Percentiles rank a stretch among this genome's conserved stretches.
Evolutionary conservation across 1,140 invertebrate genomes (phyloP).

Genomic region (Carposina sasakii): DNA sequence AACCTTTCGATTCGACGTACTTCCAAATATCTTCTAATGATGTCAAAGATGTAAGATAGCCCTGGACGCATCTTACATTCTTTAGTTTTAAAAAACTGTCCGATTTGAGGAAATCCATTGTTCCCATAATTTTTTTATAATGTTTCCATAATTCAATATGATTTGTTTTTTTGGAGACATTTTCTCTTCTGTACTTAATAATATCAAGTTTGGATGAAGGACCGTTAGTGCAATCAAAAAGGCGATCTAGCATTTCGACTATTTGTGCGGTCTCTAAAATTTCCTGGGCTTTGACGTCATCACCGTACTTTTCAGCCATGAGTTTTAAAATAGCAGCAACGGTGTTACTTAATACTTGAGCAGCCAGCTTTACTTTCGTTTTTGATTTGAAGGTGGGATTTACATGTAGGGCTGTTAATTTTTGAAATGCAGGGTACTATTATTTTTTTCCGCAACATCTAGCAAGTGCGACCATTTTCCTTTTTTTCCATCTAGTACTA

Average conservation of each 20-base stretch:
- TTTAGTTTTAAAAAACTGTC: constrained; percentile 10
- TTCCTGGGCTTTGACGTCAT: constrained; percentile 9
- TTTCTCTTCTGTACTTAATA: constrained; percentile 16
- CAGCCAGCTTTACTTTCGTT: constrained; percentile 24
- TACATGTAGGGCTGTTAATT: constrained; percentile 15
- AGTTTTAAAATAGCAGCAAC: constrained; percentile 20
- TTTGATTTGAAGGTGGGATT: constrained; percentile 14
- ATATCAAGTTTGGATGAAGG: constrained; percentile 15
- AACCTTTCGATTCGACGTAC: constrained; percentile 1
- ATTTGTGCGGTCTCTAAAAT: constrained; percentile 19
- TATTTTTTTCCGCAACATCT: constrained; percentile 19
- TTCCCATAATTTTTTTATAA: constrained; percentile 11
- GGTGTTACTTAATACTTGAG: constrained; percentile 20
- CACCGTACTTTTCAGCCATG: constrained; percentile 1
- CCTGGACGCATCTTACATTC: constrained; percentile 19
- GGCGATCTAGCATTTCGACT: constrained; percentile 14
- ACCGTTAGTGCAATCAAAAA: constrained; percentile 25
- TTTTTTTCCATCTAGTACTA: constrained; percentile 11
- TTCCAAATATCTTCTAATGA: constrained; percentile 18
- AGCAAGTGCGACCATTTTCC: constrained; percentile 16
- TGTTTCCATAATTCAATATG: constrained; percentile 11
- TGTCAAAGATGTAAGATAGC: constrained; percentile 14
- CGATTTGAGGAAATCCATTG: constrained; percentile 10
- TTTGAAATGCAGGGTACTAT: constrained; percentile 14
- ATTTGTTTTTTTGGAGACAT: constrained; percentile 16